Conservation (phyloP, 2,797 vertebrate genomes). For the Saxicola maurus region DNA sequence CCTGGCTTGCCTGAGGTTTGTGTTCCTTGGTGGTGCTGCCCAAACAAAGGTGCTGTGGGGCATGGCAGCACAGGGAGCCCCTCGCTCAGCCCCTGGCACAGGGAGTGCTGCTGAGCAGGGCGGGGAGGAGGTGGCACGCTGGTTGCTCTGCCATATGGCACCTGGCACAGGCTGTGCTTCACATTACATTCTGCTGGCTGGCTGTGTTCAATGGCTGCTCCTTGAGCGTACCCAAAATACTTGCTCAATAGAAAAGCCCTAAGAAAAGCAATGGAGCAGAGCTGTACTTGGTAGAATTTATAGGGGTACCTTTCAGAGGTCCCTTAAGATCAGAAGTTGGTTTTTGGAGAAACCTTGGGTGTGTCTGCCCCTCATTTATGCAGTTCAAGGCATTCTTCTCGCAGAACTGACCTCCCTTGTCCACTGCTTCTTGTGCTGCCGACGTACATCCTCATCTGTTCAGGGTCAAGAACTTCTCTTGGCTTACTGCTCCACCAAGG, state of each 20-base stretch:
- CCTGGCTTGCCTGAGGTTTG: neutral
- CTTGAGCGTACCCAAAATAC: neutral
- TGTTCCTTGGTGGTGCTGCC: neutral
- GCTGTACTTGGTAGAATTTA: neutral
- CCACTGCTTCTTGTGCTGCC: neutral
- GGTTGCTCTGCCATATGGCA: neutral
- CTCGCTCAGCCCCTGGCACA: accelerated
- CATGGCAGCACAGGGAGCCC: accelerated
- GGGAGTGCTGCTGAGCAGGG: accelerated
- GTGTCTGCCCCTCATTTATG: neutral
- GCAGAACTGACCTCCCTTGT: neutral
- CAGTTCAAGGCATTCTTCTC: neutral
- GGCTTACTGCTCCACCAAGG: neutral
- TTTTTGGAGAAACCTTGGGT: neutral
- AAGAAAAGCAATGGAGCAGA: neutral
- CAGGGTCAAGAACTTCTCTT: neutral
- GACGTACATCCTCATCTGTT: neutral
- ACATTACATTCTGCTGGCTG: neutral
- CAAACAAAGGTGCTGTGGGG: neutral
- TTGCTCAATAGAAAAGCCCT: neutral
- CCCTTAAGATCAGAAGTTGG: neutral
- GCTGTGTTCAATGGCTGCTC: neutral
- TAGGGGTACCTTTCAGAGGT: neutral
- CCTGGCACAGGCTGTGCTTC: neutral
- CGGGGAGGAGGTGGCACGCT: neutral